Percentiles rank a stretch among this genome's conserved stretches.
Conservation (phyloP, 2,888 invertebrate genomes). For the Phorcus lineatus region DNA sequence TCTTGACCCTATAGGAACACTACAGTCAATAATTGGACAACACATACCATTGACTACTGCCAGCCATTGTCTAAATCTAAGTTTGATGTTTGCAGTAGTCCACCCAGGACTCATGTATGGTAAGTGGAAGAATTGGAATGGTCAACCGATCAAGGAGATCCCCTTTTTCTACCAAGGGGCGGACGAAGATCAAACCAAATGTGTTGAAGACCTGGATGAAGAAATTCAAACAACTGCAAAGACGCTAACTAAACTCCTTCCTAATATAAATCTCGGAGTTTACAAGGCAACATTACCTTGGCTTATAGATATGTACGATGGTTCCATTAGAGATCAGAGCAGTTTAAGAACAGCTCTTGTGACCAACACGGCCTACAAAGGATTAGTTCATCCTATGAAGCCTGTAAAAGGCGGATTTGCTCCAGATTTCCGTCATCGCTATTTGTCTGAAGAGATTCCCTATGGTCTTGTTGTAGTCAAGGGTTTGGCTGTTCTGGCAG, state of each 20-base stretch:
- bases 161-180: slow-evolving; percentile 67
- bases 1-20: slow-evolving; percentile 38
- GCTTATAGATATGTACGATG: slow-evolving; percentile 51
- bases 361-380: slow-evolving; percentile 59
- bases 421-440: slow-evolving; percentile 57
- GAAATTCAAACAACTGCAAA: slow-evolving; percentile 44
- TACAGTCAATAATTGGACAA: slow-evolving; percentile 55
- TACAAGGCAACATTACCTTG: slow-evolving; percentile 44
- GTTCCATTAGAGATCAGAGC: slow-evolving; percentile 50
- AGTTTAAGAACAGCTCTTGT: slow-evolving; percentile 44
- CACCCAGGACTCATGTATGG: slow-evolving; percentile 66
- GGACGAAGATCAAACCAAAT: slow-evolving; percentile 48
- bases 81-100: slow-evolving; percentile 58
- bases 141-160: slow-evolving; percentile 47
- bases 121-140: slow-evolving; percentile 60
- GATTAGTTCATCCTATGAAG: slow-evolving; percentile 59
- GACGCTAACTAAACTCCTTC: slow-evolving; percentile 53
- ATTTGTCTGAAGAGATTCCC: slow-evolving; percentile 57
- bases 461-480: slow-evolving; percentile 58
- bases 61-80: slow-evolving; percentile 58
- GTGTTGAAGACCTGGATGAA: slow-evolving; percentile 53
- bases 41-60: slow-evolving; percentile 45
- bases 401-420: slow-evolving; percentile 48
- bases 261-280: slow-evolving; percentile 3
- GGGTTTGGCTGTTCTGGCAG: slow-evolving; percentile 55